A percentile compares a stretch with the other conserved stretches of the same genome.
Conservation (phyloP, 2,797 vertebrate species). For the Onychomys torridus region DNA sequence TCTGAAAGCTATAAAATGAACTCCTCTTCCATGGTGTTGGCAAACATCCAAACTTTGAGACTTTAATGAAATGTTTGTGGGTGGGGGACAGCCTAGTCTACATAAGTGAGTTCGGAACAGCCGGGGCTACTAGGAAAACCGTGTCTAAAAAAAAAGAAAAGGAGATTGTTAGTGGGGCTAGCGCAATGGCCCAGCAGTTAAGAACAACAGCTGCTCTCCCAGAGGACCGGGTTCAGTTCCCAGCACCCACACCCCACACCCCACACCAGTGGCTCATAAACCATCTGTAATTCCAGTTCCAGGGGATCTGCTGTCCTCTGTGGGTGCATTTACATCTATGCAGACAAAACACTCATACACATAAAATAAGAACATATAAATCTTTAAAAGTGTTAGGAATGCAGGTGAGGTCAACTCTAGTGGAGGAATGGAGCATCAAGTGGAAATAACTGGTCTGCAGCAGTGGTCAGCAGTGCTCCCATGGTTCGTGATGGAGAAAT, state of each 20-base stretch:
- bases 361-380: not conserved
- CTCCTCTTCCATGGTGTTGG: not conserved
- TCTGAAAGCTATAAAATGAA: conserved; percentile 17
- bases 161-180: not conserved
- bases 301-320: not conserved
- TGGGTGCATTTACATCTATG: not conserved
- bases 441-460: not conserved
- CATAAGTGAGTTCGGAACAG: not conserved
- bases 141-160: not conserved
- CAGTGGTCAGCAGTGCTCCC: not conserved
- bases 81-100: not conserved
- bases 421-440: not conserved
- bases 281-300: not conserved
- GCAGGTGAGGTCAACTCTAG: conserved; percentile 22
- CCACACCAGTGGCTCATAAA: not conserved
- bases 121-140: not conserved
- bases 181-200: not conserved
- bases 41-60: conserved; percentile 5
- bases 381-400: not conserved
- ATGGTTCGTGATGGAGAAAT: not conserved
- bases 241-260: not conserved
- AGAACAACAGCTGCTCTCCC: not conserved
- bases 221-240: not conserved
- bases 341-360: not conserved
- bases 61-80: not conserved